Conservation (phyloP, 2,113 vertebrate genomes). For the Alligator sinensis region DNA sequence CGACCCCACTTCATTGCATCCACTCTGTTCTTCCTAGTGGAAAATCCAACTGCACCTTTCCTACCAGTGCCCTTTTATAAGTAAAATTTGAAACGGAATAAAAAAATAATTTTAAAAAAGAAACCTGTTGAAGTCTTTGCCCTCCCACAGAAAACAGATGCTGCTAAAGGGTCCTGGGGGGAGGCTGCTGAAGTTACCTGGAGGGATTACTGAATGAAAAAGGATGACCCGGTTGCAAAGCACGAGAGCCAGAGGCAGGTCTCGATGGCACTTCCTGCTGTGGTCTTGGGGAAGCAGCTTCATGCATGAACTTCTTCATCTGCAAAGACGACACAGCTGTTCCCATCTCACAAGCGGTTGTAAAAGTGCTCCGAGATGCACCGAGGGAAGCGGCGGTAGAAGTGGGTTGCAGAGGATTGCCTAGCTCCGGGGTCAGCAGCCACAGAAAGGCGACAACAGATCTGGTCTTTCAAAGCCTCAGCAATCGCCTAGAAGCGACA, state of each 20-base stretch:
- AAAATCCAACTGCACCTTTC: fast-evolving
- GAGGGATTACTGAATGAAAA: background rate
- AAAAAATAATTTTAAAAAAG: background rate
- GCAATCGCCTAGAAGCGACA: background rate
- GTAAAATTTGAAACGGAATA: background rate
- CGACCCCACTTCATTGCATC: background rate
- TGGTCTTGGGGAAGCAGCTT: background rate
- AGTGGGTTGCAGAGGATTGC: background rate
- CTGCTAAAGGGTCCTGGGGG: background rate
- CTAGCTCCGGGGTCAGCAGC: background rate
- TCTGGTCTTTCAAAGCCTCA: background rate
- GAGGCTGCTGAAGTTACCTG: background rate
- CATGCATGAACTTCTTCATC: background rate
- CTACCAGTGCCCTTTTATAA: background rate
- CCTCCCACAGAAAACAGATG: background rate
- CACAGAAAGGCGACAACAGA: background rate
- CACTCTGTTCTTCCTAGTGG: background rate
- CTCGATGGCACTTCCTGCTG: background rate
- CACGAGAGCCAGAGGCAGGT: background rate
- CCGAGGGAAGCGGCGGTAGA: background rate
- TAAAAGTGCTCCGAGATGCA: background rate
- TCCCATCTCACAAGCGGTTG: background rate
- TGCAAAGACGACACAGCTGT: background rate
- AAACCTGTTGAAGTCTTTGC: too few species aligned
- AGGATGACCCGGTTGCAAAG: background rate